Percentiles rank a stretch among this genome's conserved stretches.
phyloP scores from a whole-genome alignment of 2,113 vertebrate genomes.

The Vidua chalybeata region DNA sequence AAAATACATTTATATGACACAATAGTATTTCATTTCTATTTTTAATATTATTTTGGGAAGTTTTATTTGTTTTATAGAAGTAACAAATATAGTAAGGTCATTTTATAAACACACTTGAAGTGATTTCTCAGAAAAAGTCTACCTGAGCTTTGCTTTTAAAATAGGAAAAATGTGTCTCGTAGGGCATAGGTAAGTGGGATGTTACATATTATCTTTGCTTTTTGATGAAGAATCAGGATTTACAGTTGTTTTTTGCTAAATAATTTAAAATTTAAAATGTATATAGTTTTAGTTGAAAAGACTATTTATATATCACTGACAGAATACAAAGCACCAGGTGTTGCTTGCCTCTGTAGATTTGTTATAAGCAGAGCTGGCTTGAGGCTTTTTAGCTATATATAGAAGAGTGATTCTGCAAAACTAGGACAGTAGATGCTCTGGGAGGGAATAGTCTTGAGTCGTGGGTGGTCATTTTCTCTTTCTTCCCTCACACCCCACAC shows the following conservation, averaged over 20 bases:
- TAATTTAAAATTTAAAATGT: background rate
- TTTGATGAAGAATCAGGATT: background rate
- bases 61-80: background rate
- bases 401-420: background rate
- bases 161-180: background rate
- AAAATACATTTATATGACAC: background rate
- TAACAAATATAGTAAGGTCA: background rate
- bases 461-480: background rate
- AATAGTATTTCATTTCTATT: background rate
- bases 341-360: background rate
- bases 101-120: background rate
- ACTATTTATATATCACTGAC: background rate
- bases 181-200: background rate
- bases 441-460: background rate
- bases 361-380: background rate
- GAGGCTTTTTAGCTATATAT: background rate
- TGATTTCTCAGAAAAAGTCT: background rate
- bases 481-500: background rate
- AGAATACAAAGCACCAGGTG: background rate
- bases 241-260: background rate
- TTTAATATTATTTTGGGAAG: background rate
- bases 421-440: background rate
- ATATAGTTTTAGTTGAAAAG: background rate
- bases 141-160: background rate
- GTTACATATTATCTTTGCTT: background rate